Conservation (phyloP, 2,113 vertebrate species). For the Ahaetulla prasina region DNA sequence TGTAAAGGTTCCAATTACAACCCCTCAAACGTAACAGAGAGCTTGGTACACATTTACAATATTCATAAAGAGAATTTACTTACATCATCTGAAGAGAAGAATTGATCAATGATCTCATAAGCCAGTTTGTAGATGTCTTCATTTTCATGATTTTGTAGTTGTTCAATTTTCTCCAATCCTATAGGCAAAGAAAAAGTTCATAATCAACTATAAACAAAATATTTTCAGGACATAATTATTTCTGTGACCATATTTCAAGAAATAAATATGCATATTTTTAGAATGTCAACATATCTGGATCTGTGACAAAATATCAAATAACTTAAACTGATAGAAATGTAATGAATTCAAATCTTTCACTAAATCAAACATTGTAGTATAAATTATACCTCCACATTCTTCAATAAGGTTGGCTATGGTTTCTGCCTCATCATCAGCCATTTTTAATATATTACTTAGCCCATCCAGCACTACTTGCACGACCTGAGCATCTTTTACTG, state of each 20-base stretch:
- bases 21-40: background rate
- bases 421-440: slow-evolving; percentile 98
- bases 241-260: background rate
- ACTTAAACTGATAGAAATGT: background rate
- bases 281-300: background rate
- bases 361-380: background rate
- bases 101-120: slow-evolving; percentile 99
- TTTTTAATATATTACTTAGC: slow-evolving; percentile 99
- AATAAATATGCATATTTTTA: background rate
- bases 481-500: slow-evolving; percentile 96
- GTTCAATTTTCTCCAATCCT: slow-evolving; percentile 98
- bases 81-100: slow-evolving; percentile 99
- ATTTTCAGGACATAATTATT: background rate
- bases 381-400: slow-evolving; percentile 88
- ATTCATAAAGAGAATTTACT: slow-evolving; percentile 50
- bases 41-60: background rate
- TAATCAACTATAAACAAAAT: background rate
- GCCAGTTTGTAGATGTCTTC: slow-evolving; percentile 99
- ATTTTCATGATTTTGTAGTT: slow-evolving; percentile 98
- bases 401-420: slow-evolving; percentile 98
- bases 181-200: background rate
- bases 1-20: background rate
- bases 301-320: background rate
- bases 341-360: background rate
- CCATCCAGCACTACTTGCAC: slow-evolving; percentile 98